phyloP scores from a whole-genome alignment of 2,797 vertebrate genomes.

The Otolemur crassicaudatus region DNA sequence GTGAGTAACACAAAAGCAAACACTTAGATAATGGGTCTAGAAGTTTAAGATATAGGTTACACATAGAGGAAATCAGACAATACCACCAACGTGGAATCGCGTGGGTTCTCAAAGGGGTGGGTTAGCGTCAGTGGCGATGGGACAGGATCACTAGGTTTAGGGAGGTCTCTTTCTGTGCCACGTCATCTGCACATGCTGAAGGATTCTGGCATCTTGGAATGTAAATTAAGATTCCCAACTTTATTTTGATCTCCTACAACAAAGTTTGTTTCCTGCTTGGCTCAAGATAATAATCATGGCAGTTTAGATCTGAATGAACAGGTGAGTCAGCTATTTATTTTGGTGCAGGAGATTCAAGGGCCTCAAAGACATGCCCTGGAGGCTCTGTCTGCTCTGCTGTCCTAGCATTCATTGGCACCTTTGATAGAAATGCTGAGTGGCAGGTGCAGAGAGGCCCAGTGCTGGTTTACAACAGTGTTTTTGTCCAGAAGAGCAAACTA shows the following conservation, averaged over 20 bases:
- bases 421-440: not conserved
- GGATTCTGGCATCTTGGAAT: not conserved
- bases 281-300: not conserved
- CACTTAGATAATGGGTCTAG: not conserved
- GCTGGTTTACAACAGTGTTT: not conserved
- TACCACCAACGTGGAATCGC: not conserved
- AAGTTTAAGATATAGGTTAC: not conserved
- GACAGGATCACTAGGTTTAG: rapidly evolving
- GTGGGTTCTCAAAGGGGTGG: not conserved
- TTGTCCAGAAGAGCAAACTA: not conserved
- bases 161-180: too few relatives aligned
- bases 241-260: not conserved
- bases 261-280: not conserved
- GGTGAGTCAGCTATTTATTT: not conserved
- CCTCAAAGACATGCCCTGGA: not conserved
- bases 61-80: not conserved
- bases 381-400: not conserved
- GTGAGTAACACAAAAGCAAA: conserved; percentile 61
- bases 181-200: rapidly evolving
- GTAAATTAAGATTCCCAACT: not conserved
- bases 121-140: not conserved
- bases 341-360: not conserved
- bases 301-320: not conserved
- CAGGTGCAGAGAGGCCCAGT: not conserved
- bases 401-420: not conserved